Conservation (phyloP, 2,113 vertebrate species). For the Mesembrinibis cayennensis region DNA sequence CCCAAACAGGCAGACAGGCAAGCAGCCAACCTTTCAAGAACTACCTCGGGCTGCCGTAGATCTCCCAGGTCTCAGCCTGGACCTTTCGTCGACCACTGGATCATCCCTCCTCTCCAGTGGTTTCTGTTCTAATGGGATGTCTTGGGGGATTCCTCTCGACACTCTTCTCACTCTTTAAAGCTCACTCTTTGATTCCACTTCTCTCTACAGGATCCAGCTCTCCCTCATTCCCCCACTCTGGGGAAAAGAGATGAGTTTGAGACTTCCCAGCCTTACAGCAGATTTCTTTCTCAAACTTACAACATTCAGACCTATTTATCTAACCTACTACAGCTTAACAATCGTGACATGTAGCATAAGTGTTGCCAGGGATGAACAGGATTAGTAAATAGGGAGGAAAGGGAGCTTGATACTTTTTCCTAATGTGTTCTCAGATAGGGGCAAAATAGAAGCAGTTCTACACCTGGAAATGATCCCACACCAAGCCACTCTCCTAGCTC, state of each 20-base stretch:
- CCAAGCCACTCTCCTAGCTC: background rate
- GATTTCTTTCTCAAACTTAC: background rate
- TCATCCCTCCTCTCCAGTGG: background rate
- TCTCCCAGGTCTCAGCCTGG: background rate
- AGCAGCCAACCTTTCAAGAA: constrained; percentile 1
- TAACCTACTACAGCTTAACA: background rate
- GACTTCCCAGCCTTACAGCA: background rate
- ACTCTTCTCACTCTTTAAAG: background rate
- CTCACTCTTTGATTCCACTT: background rate
- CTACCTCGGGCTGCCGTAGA: background rate
- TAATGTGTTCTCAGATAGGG: background rate
- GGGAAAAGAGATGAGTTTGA: background rate
- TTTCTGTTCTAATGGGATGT: background rate
- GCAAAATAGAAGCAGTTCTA: background rate
- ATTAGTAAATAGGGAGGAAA: background rate
- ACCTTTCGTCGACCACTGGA: background rate
- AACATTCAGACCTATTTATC: background rate
- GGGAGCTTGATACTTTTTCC: background rate
- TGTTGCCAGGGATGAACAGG: background rate
- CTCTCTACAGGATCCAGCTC: background rate
- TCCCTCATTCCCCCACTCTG: background rate
- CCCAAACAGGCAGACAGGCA: background rate
- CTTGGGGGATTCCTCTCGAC: background rate
- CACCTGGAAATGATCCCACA: background rate
- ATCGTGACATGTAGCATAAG: background rate